These are phyloP conservation scores for Dryomyza anilis DNA, from an alignment of 2,888 invertebrate genomes.

Conservation along the genomic window DNA sequence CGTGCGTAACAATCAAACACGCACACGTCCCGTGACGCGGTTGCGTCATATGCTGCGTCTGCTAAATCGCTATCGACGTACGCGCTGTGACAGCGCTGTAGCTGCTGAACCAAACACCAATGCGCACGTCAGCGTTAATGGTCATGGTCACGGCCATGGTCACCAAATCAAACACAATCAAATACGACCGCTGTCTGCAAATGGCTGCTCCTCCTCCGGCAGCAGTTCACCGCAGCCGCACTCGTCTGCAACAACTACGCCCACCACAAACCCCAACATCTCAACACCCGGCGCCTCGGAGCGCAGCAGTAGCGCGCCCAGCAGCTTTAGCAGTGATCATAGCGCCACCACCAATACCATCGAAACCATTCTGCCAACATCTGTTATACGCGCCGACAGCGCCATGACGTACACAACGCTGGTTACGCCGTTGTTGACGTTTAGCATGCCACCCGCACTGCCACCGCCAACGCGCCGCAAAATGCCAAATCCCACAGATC, in stretches of 20 bases:
- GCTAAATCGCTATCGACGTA: constrained; percentile 57
- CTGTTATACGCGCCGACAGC: constrained; percentile 56
- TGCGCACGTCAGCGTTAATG: constrained; percentile 15
- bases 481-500: constrained; percentile 62
- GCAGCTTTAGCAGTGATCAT: no score
- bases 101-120: no score
- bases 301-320: constrained; percentile 43
- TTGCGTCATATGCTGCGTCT: constrained; percentile 59
- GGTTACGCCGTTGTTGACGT: constrained; percentile 37
- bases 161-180: constrained; percentile 58
- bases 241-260: constrained; percentile 32
- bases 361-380: constrained; percentile 57
- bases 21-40: constrained; percentile 52
- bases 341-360: constrained; percentile 36
- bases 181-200: constrained; percentile 56
- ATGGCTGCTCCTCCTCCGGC: constrained; percentile 33
- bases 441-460: constrained; percentile 59
- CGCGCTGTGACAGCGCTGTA: constrained; percentile 54
- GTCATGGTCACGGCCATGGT: constrained; percentile 13
- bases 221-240: constrained; percentile 41
- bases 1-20: constrained; percentile 36
- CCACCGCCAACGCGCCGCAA: constrained; percentile 63
- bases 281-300: no score
- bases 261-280: no score
- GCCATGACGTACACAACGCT: constrained; percentile 49